Conservation (phyloP, 2,888 invertebrate species). For the Sarcophaga variegata region DNA sequence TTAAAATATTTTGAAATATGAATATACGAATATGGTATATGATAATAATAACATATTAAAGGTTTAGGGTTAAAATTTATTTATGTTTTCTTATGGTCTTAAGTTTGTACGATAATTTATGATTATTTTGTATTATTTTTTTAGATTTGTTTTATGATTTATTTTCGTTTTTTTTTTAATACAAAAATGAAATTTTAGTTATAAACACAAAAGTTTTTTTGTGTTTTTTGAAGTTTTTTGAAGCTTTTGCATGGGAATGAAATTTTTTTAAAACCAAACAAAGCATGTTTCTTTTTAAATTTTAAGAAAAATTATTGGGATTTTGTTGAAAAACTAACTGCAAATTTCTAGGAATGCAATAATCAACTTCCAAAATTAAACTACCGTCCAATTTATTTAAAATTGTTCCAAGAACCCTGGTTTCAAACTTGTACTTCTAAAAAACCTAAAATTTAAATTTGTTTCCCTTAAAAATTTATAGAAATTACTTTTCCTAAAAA, state of each 20-base stretch:
- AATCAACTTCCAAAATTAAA: no score
- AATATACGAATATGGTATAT: conserved; percentile 13
- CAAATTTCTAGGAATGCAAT: neutral
- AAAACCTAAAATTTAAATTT: no score
- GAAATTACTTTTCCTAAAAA: no score
- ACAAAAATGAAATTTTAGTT: neutral
- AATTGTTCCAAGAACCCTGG: no score
- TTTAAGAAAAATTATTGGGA: conserved; percentile 2
- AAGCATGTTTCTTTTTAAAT: neutral
- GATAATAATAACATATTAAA: conserved; percentile 2
- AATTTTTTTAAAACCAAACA: neutral
- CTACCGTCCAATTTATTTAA: no score
- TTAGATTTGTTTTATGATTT: conserved; percentile 11
- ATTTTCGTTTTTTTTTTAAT: neutral
- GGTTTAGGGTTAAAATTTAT: conserved; percentile 63
- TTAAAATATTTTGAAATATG: neutral
- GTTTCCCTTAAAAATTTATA: no score
- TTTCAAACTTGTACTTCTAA: no score
- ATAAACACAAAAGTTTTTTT: neutral
- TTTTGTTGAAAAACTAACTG: conserved; percentile 6
- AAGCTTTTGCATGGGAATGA: conserved; percentile 53
- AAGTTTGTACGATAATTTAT: conserved; percentile 2
- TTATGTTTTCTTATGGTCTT: conserved; percentile 8
- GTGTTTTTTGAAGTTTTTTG: neutral
- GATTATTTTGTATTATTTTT: conserved; percentile 22